phyloP scores from a whole-genome alignment of 2,888 invertebrate species.

The Drosophila histrio region DNA sequence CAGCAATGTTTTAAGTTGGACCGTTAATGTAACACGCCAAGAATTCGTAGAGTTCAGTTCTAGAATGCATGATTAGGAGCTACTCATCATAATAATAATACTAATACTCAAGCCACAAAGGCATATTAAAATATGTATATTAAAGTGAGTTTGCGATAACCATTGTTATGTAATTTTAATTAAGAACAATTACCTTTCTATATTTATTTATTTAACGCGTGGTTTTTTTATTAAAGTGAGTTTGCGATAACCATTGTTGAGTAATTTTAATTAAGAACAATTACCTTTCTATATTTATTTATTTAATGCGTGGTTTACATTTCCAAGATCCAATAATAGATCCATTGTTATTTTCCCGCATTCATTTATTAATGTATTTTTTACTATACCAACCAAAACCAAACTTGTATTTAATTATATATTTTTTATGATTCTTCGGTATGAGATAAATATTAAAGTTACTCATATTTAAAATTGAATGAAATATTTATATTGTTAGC shows the following conservation, averaged over 20 bases:
- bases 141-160: neutral
- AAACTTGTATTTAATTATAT: neutral
- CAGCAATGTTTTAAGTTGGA: slow-evolving; percentile 40
- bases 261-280: neutral
- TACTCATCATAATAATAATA: too few species aligned
- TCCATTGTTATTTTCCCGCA: neutral
- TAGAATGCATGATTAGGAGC: slow-evolving; percentile 19
- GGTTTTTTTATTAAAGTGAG: too few species aligned
- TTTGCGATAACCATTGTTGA: neutral
- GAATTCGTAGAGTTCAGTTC: slow-evolving; percentile 16
- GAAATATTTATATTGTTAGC: too few species aligned
- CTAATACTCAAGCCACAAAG: too few species aligned
- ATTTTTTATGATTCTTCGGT: neutral
- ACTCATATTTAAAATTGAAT: too few species aligned
- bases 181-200: neutral
- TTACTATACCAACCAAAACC: neutral
- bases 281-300: neutral
- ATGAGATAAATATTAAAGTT: too few species aligned
- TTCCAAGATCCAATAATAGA: neutral
- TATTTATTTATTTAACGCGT: neutral
- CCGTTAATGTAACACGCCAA: slow-evolving; percentile 24
- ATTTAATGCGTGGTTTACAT: neutral
- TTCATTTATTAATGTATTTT: neutral
- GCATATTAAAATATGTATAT: too few species aligned
- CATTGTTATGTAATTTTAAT: neutral